A percentile compares a stretch with the other conserved stretches of the same genome.
phyloP scores from a whole-genome alignment of 1,140 invertebrate genomes.

The Anastrepha obliqua region DNA sequence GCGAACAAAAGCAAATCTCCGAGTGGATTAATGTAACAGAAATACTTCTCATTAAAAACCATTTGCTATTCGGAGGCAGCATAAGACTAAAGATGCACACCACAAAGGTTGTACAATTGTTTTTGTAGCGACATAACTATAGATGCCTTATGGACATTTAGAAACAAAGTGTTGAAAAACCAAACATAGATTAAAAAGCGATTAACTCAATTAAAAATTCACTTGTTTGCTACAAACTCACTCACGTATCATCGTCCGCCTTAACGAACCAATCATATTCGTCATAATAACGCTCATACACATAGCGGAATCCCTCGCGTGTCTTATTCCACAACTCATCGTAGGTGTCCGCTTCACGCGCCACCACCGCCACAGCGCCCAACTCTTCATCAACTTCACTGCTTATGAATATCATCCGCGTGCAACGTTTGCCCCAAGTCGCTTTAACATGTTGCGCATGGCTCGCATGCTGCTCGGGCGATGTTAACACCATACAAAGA shows the following conservation, averaged over 20 bases:
- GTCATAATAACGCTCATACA: conserved; percentile 86
- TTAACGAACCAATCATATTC: conserved; percentile 95
- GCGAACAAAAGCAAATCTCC: too few relatives aligned
- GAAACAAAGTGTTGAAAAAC: too few relatives aligned
- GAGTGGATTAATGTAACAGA: too few relatives aligned
- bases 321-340: conserved; percentile 95
- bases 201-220: too few relatives aligned
- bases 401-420: conserved; percentile 92
- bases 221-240: conserved; percentile 60
- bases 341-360: conserved; percentile 85
- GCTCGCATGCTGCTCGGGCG: conserved; percentile 89
- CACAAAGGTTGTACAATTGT: too few relatives aligned
- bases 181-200: too few relatives aligned
- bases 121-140: too few relatives aligned
- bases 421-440: conserved; percentile 96
- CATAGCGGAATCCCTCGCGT: conserved; percentile 91
- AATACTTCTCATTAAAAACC: too few relatives aligned
- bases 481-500: conserved; percentile 96
- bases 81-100: too few relatives aligned
- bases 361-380: conserved; percentile 77
- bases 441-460: conserved; percentile 93
- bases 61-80: too few relatives aligned
- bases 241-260: conserved; percentile 94
- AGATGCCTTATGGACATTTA: too few relatives aligned
- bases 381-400: conserved; percentile 79